phyloP scores from a whole-genome alignment of 2,888 invertebrate species.

The Cerastis rubricosa region DNA sequence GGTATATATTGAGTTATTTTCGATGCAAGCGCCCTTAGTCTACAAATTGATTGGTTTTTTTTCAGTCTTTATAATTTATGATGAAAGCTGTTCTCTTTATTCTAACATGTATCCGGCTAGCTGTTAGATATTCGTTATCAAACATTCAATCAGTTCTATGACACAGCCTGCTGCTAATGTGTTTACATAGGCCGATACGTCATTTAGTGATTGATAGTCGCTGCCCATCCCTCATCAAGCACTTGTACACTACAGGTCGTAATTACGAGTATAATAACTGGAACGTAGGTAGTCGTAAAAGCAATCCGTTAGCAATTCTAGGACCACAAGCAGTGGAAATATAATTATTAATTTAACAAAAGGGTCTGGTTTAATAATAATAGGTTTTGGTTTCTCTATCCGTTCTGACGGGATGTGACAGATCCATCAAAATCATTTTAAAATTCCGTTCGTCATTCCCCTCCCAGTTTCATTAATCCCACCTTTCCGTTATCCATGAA shows the following conservation, averaged over 20 bases:
- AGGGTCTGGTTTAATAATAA: background rate
- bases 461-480: background rate
- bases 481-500: constrained; percentile 7
- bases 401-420: background rate
- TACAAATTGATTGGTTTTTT: background rate
- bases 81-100: background rate
- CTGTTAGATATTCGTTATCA: background rate
- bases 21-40: no score
- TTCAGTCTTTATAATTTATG: background rate
- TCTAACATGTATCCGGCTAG: background rate
- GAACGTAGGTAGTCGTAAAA: background rate
- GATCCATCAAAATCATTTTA: background rate
- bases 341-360: background rate
- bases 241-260: background rate
- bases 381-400: background rate
- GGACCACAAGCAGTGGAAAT: no score
- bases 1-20: background rate
- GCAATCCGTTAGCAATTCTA: background rate
- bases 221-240: constrained; percentile 6
- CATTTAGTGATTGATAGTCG: constrained; percentile 36
- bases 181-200: constrained; percentile 9
- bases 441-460: background rate
- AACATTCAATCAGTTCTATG: constrained; percentile 19
- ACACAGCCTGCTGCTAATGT: constrained; percentile 19
- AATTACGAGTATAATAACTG: background rate